Evolutionary conservation across 2,797 vertebrate species (phyloP).

Genomic region (Diplodus puntazzo): DNA sequence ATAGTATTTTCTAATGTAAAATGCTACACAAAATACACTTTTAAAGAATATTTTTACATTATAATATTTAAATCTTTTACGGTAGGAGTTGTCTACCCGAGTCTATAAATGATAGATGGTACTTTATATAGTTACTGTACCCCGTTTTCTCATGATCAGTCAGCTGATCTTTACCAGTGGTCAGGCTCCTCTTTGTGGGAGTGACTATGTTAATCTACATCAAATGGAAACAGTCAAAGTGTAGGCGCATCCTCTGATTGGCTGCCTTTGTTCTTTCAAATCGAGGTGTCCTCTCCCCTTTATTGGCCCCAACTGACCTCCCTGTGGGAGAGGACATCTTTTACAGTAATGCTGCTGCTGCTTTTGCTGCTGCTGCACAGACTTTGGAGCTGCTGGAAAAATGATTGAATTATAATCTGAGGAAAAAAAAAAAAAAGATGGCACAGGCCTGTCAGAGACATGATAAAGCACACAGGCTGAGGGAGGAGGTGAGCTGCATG

Average conservation of each 20-base stretch:
- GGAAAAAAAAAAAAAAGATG: constrained; percentile 40
- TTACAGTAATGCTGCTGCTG: constrained; percentile 49
- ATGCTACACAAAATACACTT: background rate
- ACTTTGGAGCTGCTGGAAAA: constrained; percentile 7
- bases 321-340: constrained; percentile 22
- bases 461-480: constrained; percentile 51
- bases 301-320: constrained; percentile 40
- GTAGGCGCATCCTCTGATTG: constrained; percentile 67
- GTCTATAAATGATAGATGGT: no score
- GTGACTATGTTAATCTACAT: constrained; percentile 66
- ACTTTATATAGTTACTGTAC: background rate
- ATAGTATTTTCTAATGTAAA: background rate
- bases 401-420: constrained; percentile 32
- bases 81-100: background rate
- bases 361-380: constrained; percentile 24
- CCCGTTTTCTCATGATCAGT: background rate
- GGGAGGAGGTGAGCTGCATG: constrained; percentile 88
- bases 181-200: constrained; percentile 42
- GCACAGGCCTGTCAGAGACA: constrained; percentile 60
- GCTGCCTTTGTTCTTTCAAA: constrained; percentile 80
- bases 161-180: constrained; percentile 17
- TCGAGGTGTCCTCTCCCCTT: constrained; percentile 59
- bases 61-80: background rate
- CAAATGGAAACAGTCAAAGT: constrained; percentile 57
- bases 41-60: background rate